These are phyloP conservation scores for Celastrina argiolus DNA, from an alignment of 2,888 invertebrate genomes.

Conservation along the genomic window DNA sequence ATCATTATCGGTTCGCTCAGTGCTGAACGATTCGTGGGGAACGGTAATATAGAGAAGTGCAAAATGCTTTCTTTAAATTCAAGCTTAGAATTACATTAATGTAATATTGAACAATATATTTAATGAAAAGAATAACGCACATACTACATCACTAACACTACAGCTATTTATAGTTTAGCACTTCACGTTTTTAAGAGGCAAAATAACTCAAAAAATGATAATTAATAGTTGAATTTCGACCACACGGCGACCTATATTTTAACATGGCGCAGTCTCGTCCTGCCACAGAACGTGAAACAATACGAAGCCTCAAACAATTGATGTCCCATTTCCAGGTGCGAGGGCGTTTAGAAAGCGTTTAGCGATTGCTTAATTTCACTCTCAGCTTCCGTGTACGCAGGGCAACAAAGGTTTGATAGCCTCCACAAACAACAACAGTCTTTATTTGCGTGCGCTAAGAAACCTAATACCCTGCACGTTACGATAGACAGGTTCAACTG, in stretches of 20 bases:
- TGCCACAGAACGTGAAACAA: slow-evolving; percentile 1
- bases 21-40: too few species aligned
- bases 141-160: too few species aligned
- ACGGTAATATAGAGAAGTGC: too few species aligned
- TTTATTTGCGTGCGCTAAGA: neutral
- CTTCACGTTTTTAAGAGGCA: too few species aligned
- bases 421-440: slow-evolving; percentile 5
- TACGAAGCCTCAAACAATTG: slow-evolving; percentile 22
- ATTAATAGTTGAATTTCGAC: too few species aligned
- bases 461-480: slow-evolving; percentile 7
- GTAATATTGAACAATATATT: too few species aligned
- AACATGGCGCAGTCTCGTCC: neutral
- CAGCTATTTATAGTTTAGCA: too few species aligned
- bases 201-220: too few species aligned
- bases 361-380: slow-evolving; percentile 36
- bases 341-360: slow-evolving; percentile 38
- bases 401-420: slow-evolving; percentile 17
- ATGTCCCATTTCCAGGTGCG: slow-evolving; percentile 24
- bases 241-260: neutral
- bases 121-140: too few species aligned
- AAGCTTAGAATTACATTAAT: too few species aligned
- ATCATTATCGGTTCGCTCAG: too few species aligned
- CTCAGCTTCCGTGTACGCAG: slow-evolving; percentile 32
- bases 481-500: slow-evolving; percentile 9
- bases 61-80: too few species aligned